phyloP scores from a whole-genome alignment of 2,113 vertebrate species.

The Crocuta crocuta region DNA sequence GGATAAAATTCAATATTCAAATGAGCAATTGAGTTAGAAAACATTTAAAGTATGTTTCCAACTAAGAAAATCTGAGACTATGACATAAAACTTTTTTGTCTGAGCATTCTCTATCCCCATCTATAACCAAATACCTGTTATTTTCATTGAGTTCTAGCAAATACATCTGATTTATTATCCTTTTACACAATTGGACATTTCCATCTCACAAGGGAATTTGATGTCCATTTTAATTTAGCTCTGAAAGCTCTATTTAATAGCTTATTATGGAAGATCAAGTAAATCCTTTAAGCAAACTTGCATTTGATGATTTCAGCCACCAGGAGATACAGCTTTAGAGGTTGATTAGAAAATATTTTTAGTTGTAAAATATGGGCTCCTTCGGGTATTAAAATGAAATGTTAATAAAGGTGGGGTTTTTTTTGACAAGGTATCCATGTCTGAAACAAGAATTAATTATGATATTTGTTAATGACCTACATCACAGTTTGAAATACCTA shows the following conservation, averaged over 20 bases:
- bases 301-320: not conserved
- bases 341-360: not conserved
- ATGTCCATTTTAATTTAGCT: not conserved
- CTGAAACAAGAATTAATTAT: not conserved
- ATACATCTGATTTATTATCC: not conserved
- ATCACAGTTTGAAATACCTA: not conserved
- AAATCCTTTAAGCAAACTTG: conserved; percentile 38
- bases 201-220: not conserved
- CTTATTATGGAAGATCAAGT: not conserved
- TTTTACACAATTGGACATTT: not conserved
- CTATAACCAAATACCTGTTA: not conserved
- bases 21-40: not conserved
- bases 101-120: not conserved
- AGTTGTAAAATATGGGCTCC: not conserved
- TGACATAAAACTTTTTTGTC: not conserved
- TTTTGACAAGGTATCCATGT: not conserved
- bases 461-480: not conserved
- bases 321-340: not conserved
- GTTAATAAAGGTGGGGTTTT: not conserved
- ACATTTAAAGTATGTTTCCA: not conserved
- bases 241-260: not conserved
- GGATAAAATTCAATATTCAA: not conserved
- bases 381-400: not conserved
- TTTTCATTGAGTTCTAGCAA: conserved; percentile 2
- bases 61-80: not conserved